These are phyloP conservation scores for Apostichopus japonicus DNA, from an alignment of 35 echinoderm and acorn worm genomes.

Conservation along the genomic window DNA sequence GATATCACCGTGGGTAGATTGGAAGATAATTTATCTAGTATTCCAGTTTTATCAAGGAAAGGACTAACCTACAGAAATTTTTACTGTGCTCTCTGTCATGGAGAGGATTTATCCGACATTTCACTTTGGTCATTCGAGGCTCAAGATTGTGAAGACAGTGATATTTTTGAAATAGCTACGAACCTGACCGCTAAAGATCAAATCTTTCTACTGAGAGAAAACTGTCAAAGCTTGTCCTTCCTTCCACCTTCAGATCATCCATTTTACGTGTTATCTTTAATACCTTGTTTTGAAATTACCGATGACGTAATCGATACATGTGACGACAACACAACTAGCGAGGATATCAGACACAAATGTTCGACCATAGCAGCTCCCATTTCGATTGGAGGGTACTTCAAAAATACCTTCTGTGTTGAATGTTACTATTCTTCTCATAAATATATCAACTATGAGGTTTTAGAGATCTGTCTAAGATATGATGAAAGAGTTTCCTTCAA, in stretches of 20 bases:
- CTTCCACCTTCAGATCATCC: background rate
- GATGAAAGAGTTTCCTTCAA: background rate
- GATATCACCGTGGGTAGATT: background rate
- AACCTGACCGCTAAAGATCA: background rate
- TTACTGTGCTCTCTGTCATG: conserved; percentile 35
- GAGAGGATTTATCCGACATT: background rate
- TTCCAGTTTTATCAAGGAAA: background rate
- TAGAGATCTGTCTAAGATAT: background rate
- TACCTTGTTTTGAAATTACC: conserved; percentile 16
- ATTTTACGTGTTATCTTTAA: background rate
- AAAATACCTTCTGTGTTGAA: conserved; percentile 40
- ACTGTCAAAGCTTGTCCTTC: background rate
- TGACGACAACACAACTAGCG: background rate
- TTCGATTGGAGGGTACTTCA: background rate
- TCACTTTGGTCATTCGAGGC: conserved; percentile 18
- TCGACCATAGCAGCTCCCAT: conserved; percentile 12
- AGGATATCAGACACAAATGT: background rate
- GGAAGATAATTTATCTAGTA: background rate
- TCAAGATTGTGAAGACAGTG: background rate
- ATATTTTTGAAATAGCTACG: background rate
- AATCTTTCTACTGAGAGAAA: background rate
- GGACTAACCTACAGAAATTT: background rate
- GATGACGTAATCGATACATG: background rate
- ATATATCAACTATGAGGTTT: background rate
- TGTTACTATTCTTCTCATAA: background rate